Conservation (phyloP, 2,113 vertebrate genomes). For the Rhinoptilus africanus region DNA sequence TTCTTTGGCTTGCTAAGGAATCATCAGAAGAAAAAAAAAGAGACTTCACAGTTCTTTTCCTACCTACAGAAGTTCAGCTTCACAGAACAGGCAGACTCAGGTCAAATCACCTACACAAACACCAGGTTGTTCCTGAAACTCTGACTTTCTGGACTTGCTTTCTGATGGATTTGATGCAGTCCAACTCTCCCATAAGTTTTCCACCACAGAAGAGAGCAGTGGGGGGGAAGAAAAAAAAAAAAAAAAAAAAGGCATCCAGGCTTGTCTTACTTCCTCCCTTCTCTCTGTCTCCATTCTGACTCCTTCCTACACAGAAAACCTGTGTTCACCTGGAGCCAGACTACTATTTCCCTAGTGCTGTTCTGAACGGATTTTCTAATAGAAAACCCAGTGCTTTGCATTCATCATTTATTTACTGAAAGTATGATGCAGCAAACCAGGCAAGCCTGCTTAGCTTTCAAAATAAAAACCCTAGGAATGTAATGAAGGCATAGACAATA, state of each 20-base stretch:
- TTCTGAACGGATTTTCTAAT: not conserved
- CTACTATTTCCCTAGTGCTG: not conserved
- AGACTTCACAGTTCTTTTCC: not conserved
- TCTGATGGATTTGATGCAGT: not conserved
- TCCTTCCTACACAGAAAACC: fast-evolving
- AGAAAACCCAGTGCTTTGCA: not conserved
- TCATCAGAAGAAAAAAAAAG: not conserved
- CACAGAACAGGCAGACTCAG: not conserved
- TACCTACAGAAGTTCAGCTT: not conserved
- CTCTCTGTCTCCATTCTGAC: not conserved
- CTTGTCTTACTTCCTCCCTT: not conserved
- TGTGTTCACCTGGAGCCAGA: not conserved
- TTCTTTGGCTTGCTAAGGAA: not conserved
- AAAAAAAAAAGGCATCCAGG: not conserved
- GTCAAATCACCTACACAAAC: not conserved
- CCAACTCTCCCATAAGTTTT: not conserved
- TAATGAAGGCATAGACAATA: not conserved
- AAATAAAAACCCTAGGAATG: not conserved
- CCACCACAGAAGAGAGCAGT: not conserved
- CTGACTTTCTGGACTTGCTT: not conserved
- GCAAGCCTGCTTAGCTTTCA: not conserved
- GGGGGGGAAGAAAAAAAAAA: no score
- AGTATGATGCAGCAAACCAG: not conserved
- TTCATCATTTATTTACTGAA: not conserved
- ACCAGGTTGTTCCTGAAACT: not conserved